A percentile compares a stretch with the other conserved stretches of the same genome.
phyloP scores from a whole-genome alignment of 2,113 vertebrate species.

The Sapayoa aenigma region DNA sequence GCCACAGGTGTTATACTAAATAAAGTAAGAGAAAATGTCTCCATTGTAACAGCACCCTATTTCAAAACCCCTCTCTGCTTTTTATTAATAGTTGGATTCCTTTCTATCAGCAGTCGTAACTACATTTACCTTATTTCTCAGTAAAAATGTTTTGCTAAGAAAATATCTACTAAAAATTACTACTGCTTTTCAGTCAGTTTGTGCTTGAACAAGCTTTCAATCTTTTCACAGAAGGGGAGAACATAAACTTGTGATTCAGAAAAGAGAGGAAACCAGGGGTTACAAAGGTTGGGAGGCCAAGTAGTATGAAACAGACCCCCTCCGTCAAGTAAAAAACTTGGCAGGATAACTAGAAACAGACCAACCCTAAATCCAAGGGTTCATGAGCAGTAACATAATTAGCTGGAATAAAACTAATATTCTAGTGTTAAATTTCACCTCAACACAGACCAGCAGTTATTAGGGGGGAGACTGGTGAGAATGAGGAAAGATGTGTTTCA shows the following conservation, averaged over 20 bases:
- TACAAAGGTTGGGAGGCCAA: constrained; percentile 84
- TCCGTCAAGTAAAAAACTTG: constrained; percentile 83
- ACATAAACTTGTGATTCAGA: constrained; percentile 81
- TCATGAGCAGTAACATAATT: constrained; percentile 84
- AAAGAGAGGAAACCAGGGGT: constrained; percentile 85
- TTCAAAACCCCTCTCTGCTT: constrained; percentile 81
- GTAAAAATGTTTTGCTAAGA: constrained; percentile 79
- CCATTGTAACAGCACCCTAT: constrained; percentile 81
- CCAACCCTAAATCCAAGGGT: constrained; percentile 80
- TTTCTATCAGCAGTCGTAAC: constrained; percentile 80
- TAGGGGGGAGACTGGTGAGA: constrained; percentile 56
- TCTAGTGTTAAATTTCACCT: constrained; percentile 82
- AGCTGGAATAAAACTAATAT: constrained; percentile 86
- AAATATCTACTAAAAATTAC: constrained; percentile 80
- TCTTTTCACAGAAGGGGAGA: constrained; percentile 82
- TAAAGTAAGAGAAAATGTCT: constrained; percentile 83
- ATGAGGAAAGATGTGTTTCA: constrained; percentile 67
- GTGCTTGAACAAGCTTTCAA: constrained; percentile 79
- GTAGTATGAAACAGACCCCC: constrained; percentile 84
- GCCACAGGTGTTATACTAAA: constrained; percentile 84
- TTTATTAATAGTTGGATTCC: constrained; percentile 84
- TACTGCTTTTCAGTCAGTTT: constrained; percentile 77
- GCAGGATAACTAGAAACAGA: constrained; percentile 89
- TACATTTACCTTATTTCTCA: constrained; percentile 77
- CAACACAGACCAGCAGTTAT: constrained; percentile 71